A percentile compares a stretch with the other conserved stretches of the same genome.
Evolutionary conservation across 2,113 vertebrate genomes (phyloP).

Genomic region (Psammodynastes pulverulentus): DNA sequence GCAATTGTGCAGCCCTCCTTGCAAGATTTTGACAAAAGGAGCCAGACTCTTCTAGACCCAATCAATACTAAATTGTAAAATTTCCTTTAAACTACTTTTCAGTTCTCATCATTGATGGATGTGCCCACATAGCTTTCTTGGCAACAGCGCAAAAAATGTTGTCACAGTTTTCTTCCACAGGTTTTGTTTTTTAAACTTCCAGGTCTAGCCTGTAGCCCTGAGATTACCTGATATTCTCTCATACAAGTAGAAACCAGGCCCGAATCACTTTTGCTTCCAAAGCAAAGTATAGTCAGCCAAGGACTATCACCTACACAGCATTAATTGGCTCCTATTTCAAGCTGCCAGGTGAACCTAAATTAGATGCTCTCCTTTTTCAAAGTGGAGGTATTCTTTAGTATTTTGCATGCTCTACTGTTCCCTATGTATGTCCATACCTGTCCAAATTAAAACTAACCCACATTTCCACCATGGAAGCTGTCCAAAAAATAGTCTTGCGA

Average conservation of each 20-base stretch:
- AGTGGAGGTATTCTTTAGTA: background rate
- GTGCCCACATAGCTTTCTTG: background rate
- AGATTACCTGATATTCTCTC: background rate
- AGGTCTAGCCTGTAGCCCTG: background rate
- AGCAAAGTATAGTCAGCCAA: background rate
- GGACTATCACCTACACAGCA: background rate
- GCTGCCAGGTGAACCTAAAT: background rate
- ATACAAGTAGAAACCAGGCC: background rate
- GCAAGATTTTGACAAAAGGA: background rate
- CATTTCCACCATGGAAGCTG: background rate
- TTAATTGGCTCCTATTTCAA: background rate
- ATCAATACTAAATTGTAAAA: background rate
- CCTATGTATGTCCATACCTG: background rate
- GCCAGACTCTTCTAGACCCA: background rate
- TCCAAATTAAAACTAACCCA: background rate
- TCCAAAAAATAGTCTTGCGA: too few species aligned
- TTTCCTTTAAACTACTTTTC: background rate
- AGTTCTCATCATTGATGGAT: background rate
- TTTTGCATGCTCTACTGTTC: background rate
- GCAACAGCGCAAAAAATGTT: background rate
- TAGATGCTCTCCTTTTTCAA: background rate
- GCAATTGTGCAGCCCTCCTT: background rate
- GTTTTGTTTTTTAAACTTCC: background rate
- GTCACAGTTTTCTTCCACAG: background rate
- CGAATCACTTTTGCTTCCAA: background rate